Base-by-base conservation (phyloP, 1,140 invertebrate genomes). In the Anoplophora glabripennis region DNA sequence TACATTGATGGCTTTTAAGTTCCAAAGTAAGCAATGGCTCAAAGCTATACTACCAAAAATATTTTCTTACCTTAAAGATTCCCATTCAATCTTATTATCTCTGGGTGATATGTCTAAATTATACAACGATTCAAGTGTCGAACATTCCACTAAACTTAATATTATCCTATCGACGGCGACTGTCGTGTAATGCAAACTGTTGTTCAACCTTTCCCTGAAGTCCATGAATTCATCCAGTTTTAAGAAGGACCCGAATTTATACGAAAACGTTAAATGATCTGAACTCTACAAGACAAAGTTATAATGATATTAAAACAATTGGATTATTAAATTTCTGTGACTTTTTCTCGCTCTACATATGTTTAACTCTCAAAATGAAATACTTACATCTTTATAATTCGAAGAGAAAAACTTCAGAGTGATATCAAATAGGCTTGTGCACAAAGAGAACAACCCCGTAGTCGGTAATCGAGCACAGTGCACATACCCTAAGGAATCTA, bases 241-340 rank as follows among this genome's bases (percentile, higher is more conserved):
- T 51, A 88, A 84, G 78, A 96, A 96, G 37, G 93, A 94, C 10
- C 94, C 94, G 76, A 88, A 96, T 72, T 95, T 95, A 76, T 96
- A 97, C 2, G 91, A 91, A 70, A 90, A 87, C 17, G 93, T 92
- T 49, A 97, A 80, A 75, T 94, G 92, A 76, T 97, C 94, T 42
- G 91, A 85, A 68, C 91, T 92, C 90, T 94, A 78, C 37, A 68
- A 68, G n/a, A 37, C n/a, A 33, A 55, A 45, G 12, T 3, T 3
- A 14, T 1, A 9, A 28, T 5, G 21, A 28, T 28, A 28, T 3
- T 3, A 28, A 28, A 28, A 3, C 2, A 28, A 28, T 28, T 28
- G 7, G 38, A 41, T 1, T 38, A 12, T 9, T 10, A 9, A 3
- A 38, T 1, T 12, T 1, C 12, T 38, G 3, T 9, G 9, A 3